Conservation (phyloP, 2,888 invertebrate genomes). For the Liodrosophila aerea region DNA sequence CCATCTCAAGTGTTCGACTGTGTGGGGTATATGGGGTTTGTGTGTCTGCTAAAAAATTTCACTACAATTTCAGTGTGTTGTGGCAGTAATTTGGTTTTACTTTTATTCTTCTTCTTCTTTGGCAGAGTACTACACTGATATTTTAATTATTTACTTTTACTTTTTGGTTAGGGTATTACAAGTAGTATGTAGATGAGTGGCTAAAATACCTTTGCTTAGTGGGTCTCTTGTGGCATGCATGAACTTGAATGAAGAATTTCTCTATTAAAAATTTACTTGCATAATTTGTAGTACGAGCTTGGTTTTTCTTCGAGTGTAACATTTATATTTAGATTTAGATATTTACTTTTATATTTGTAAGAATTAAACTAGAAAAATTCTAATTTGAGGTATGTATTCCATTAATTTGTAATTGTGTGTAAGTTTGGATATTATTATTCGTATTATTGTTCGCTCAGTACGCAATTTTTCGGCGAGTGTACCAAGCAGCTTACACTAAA, state of each 20-base stretch:
- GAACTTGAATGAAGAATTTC: constrained; percentile 67
- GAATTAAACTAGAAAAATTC: constrained; percentile 81
- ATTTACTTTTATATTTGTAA: constrained; percentile 57
- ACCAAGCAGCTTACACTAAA: constrained; percentile 67
- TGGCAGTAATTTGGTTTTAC: not conserved
- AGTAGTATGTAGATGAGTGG: constrained; percentile 21
- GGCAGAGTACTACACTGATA: too few species aligned
- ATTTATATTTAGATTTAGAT: constrained; percentile 44
- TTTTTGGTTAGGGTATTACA: constrained; percentile 9
- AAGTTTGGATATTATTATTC: constrained; percentile 35
- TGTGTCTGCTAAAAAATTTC: too few species aligned
- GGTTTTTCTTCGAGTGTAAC: constrained; percentile 47
- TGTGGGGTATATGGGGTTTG: too few species aligned
- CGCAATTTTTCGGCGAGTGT: constrained; percentile 17
- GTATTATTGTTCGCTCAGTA: constrained; percentile 2
- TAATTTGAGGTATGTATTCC: constrained; percentile 81
- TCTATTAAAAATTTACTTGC: constrained; percentile 70
- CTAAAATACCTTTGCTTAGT: constrained; percentile 50
- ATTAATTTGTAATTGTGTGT: constrained; percentile 73
- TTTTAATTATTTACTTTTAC: constrained; percentile 10
- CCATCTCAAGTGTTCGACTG: not conserved
- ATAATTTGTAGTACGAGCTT: constrained; percentile 37
- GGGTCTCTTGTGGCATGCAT: constrained; percentile 54
- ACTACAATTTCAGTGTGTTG: too few species aligned
- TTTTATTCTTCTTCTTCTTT: constrained; percentile 14